phyloP scores from a whole-genome alignment of 2,888 invertebrate species.

The Sarcophaga rosellei region DNA sequence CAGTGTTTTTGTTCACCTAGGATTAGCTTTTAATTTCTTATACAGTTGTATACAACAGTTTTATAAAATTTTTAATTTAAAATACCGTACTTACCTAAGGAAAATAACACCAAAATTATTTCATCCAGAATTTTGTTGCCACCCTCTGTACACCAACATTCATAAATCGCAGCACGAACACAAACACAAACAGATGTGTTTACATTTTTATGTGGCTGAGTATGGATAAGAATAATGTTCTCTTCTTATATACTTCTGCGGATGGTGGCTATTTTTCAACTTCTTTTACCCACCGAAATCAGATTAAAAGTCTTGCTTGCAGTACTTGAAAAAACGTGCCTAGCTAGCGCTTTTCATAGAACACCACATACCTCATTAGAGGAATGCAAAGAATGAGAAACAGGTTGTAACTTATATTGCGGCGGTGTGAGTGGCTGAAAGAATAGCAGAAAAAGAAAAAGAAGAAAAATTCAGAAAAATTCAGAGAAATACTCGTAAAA shows the following conservation, averaged over 20 bases:
- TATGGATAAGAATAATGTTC: too few species aligned
- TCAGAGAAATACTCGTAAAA: background rate
- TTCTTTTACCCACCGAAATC: constrained; percentile 29
- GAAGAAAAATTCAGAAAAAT: constrained; percentile 29
- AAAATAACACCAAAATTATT: background rate
- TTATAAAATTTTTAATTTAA: too few species aligned
- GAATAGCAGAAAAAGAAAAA: constrained; percentile 8
- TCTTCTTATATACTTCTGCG: background rate
- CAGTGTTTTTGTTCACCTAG: too few species aligned
- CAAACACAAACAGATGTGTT: background rate
- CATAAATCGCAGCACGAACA: background rate
- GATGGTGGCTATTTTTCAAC: constrained; percentile 37
- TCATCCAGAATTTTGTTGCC: background rate
- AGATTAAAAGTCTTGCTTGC: constrained; percentile 15
- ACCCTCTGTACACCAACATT: background rate
- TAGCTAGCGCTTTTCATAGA: constrained; percentile 16
- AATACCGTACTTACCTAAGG: background rate
- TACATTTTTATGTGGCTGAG: background rate
- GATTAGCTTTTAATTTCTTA: too few species aligned
- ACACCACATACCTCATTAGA: background rate
- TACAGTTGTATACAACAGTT: too few species aligned
- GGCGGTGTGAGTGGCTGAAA: background rate
- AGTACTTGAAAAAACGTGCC: constrained; percentile 39
- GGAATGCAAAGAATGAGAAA: background rate
- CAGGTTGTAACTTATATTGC: background rate